Conservation (phyloP, 2,888 invertebrate species). For the Callyntrura guangdongensis region DNA sequence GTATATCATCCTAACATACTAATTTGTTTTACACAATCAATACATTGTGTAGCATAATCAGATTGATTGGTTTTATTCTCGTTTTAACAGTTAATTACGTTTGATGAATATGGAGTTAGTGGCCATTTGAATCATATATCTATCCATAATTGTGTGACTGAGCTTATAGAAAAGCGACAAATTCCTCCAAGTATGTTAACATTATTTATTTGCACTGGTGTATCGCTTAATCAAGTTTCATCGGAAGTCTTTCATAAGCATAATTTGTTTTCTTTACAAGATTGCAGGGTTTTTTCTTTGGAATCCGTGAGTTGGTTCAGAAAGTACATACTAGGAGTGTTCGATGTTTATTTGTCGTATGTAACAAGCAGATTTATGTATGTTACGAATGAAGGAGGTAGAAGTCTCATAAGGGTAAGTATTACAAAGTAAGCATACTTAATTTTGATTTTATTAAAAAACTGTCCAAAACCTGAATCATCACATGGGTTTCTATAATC, state of each 20-base stretch:
- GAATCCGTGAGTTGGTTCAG: conserved; percentile 94
- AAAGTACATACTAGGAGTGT: conserved; percentile 92
- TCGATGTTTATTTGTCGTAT: conserved; percentile 94
- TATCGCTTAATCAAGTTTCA: too few species aligned
- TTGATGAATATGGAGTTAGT: conserved; percentile 97
- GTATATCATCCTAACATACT: conserved; percentile 84
- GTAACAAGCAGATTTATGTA: conserved; percentile 85
- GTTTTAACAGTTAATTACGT: conserved; percentile 90
- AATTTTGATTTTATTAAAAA: conserved; percentile 22
- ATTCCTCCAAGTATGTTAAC: conserved; percentile 85
- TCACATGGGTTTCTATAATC: conserved; percentile 27
- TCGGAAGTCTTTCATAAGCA: not conserved
- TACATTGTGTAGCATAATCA: too few species aligned
- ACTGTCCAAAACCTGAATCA: not conserved
- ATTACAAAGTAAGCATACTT: conserved; percentile 18
- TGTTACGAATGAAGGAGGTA: conserved; percentile 77
- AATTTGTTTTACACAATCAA: not conserved
- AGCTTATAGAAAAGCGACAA: conserved; percentile 88
- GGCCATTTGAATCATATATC: conserved; percentile 97
- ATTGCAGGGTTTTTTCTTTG: conserved; percentile 93
- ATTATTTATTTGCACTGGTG: too few species aligned
- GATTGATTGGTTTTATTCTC: not conserved
- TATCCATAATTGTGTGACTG: conserved; percentile 93
- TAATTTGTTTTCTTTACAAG: conserved; percentile 87
- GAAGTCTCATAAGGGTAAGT: conserved; percentile 79